Percentiles rank a stretch among this genome's conserved stretches.
These are phyloP conservation scores for Leucophora obtusa DNA, from an alignment of 2,888 invertebrate species.

Conservation along the genomic window DNA sequence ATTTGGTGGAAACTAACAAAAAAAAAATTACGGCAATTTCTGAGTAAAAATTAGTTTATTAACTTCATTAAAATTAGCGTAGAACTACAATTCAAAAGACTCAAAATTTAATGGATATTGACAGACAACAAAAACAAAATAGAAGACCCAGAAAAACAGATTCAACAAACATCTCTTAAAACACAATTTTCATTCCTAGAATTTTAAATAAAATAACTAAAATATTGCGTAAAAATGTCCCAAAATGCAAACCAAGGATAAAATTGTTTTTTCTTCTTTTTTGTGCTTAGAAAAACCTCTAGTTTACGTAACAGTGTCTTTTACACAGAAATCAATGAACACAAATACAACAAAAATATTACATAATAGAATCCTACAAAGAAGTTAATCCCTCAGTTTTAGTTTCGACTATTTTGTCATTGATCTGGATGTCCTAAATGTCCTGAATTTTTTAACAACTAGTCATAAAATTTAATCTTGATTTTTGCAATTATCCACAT, in stretches of 20 bases:
- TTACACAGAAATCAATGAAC: conserved; percentile 16
- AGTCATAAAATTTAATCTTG: conserved; percentile 47
- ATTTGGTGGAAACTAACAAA: neutral
- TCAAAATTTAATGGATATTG: neutral
- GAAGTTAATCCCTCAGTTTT: neutral
- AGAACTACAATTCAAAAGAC: neutral
- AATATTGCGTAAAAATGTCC: conserved; percentile 41
- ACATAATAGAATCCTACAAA: conserved; percentile 30
- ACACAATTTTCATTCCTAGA: neutral
- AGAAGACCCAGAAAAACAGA: neutral
- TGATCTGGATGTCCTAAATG: conserved; percentile 64
- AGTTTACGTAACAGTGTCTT: conserved; percentile 20
- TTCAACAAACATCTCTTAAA: conserved; percentile 7
- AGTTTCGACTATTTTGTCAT: conserved; percentile 17
- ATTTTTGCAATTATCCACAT: conserved; percentile 38
- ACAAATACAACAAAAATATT: neutral
- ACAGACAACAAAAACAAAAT: neutral
- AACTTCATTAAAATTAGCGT: conserved; percentile 20
- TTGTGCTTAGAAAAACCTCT: conserved; percentile 29
- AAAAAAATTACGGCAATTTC: conserved; percentile 14
- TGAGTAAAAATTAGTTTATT: conserved; percentile 37
- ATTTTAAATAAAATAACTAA: conserved; percentile 18
- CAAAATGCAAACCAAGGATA: conserved; percentile 42
- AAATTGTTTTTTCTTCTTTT: conserved; percentile 48
- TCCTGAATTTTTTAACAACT: conserved; percentile 64